A percentile compares a stretch with the other conserved stretches of the same genome.
Evolutionary conservation across 2,797 vertebrate genomes (phyloP).

Genomic region (Rachycentron canadum): DNA sequence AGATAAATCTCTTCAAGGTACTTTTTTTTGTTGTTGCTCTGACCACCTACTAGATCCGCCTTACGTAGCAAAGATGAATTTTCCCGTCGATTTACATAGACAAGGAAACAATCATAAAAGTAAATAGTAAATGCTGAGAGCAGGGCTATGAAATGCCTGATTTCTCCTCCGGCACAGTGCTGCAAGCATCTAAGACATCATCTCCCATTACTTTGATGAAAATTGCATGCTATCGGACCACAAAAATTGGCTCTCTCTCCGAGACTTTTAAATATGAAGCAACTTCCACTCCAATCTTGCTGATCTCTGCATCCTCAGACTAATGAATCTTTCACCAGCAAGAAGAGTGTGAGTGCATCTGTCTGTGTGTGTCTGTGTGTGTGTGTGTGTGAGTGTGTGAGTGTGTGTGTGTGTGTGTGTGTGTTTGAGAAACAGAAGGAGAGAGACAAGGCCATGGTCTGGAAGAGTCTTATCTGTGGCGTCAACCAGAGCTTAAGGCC

Average conservation of each 20-base stretch:
- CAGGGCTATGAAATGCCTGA: slow-evolving; percentile 56
- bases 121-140: slow-evolving; percentile 63
- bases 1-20: slow-evolving; percentile 26
- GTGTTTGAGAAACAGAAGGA: not conserved
- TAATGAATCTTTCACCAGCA: slow-evolving; percentile 81
- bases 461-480: slow-evolving; percentile 59
- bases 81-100: slow-evolving; percentile 49
- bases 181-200: slow-evolving; percentile 65
- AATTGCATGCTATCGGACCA: slow-evolving; percentile 73
- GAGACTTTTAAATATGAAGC: slow-evolving; percentile 80
- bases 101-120: slow-evolving; percentile 63
- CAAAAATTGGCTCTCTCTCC: slow-evolving; percentile 59
- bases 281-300: slow-evolving; percentile 74
- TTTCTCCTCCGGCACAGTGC: slow-evolving; percentile 55
- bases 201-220: slow-evolving; percentile 78
- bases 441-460: slow-evolving; percentile 1
- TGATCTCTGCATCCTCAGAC: slow-evolving; percentile 78
- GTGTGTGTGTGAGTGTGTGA: slow-evolving; percentile 3
- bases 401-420: slow-evolving; percentile 19
- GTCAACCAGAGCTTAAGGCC: slow-evolving; percentile 62
- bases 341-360: slow-evolving; percentile 28
- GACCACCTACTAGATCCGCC: slow-evolving; percentile 5
- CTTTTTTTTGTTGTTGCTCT: not conserved
- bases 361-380: slow-evolving; percentile 25
- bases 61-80: slow-evolving; percentile 34